These are phyloP conservation scores for Microplitis manilae DNA, from an alignment of 2,888 invertebrate species.

Conservation along the genomic window DNA sequence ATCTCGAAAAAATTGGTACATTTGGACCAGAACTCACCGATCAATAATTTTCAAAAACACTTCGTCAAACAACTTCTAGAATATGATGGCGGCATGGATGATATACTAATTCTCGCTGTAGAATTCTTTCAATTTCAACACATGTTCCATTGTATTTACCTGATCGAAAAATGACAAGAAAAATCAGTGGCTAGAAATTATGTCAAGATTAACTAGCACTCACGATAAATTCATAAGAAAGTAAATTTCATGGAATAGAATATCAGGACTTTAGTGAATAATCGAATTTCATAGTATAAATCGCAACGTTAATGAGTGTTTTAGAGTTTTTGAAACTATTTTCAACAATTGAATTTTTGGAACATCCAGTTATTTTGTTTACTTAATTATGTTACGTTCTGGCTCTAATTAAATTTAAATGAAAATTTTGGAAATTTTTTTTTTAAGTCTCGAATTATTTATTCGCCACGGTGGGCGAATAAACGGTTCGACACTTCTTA, in stretches of 20 bases:
- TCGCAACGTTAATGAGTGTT: background rate
- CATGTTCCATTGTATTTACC: constrained; percentile 16
- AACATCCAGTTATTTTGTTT: constrained; percentile 2
- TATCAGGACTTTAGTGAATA: constrained; percentile 1
- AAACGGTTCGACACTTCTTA: too few species aligned
- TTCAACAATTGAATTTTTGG: background rate
- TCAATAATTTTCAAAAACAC: constrained; percentile 7
- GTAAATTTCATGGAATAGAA: background rate
- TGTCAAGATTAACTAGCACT: background rate
- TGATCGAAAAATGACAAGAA: background rate
- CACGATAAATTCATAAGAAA: background rate
- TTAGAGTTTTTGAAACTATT: background rate
- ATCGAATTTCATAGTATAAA: constrained; percentile 4
- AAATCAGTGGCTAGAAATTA: background rate
- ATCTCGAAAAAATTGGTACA: constrained; percentile 5
- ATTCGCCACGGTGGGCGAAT: too few species aligned
- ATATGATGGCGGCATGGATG: constrained; percentile 21
- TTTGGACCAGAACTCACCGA: too few species aligned
- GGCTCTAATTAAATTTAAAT: too few species aligned
- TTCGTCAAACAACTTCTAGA: constrained; percentile 14
- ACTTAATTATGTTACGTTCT: too few species aligned
- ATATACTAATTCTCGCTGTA: constrained; percentile 9
- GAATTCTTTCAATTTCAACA: constrained; percentile 14
- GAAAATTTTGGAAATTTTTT: too few species aligned
- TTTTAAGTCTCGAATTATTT: too few species aligned